Percentiles rank a stretch among this genome's conserved stretches.
Conservation (phyloP, 2,113 vertebrate genomes). For the Globicephala melas region DNA sequence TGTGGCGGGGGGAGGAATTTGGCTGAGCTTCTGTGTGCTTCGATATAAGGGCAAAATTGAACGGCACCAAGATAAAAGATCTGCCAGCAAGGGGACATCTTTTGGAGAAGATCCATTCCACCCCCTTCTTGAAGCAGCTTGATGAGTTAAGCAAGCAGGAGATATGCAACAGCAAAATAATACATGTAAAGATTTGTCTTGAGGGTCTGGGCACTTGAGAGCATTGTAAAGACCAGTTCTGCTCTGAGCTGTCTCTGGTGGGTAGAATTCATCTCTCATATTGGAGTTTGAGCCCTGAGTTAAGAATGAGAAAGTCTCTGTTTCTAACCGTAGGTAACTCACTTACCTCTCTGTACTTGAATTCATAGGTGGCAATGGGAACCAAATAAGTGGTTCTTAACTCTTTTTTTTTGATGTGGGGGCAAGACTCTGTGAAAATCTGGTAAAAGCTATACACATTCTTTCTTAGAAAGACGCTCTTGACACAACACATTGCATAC, state of each 20-base stretch:
- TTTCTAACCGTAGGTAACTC: background rate
- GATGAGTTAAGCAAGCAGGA: background rate
- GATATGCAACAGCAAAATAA: background rate
- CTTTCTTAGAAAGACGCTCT: background rate
- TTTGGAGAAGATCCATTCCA: background rate
- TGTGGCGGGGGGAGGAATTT: background rate
- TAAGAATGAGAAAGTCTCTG: background rate
- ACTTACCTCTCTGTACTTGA: background rate
- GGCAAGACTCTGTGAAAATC: background rate
- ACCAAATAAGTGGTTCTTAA: background rate
- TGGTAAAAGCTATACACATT: background rate
- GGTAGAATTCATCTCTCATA: background rate
- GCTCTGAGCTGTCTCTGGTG: background rate
- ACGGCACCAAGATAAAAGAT: background rate
- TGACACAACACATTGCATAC: background rate
- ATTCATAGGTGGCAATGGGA: background rate
- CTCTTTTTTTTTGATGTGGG: background rate
- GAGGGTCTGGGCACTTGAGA: background rate
- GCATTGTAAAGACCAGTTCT: background rate
- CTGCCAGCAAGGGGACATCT: background rate
- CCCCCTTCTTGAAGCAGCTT: background rate
- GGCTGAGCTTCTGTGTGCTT: background rate
- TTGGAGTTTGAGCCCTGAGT: background rate
- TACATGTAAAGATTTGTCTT: background rate
- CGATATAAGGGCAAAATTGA: background rate